A percentile compares a stretch with the other conserved stretches of the same genome.
These are phyloP conservation scores for Calliopsis andreniformis DNA, from an alignment of 1,140 invertebrate genomes.

Conservation along the genomic window DNA sequence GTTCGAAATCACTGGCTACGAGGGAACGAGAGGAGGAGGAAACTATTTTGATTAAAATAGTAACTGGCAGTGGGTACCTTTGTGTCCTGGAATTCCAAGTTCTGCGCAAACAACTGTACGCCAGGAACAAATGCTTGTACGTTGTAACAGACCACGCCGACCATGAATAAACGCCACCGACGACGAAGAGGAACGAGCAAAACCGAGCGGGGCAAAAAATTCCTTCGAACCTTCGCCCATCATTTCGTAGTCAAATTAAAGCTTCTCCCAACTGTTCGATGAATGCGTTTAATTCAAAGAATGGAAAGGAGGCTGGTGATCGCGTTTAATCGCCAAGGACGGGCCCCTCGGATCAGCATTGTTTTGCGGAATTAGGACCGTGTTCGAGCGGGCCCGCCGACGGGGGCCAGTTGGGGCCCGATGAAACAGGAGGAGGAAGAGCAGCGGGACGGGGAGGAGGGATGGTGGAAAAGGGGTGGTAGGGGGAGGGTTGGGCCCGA, in stretches of 20 bases:
- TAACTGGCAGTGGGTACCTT: no score
- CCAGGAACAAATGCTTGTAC: no score
- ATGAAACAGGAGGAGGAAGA: slow-evolving; percentile 53
- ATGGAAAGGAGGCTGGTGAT: slow-evolving; percentile 38
- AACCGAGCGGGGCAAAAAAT: slow-evolving; percentile 18
- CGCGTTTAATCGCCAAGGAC: slow-evolving; percentile 66
- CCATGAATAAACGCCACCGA: neutral
- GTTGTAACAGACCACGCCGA: neutral
- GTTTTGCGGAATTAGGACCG: slow-evolving; percentile 74
- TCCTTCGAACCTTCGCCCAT: neutral
- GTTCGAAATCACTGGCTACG: no score
- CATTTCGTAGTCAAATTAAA: slow-evolving; percentile 45
- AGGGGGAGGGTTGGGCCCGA: no score
- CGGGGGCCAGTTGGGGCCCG: slow-evolving; percentile 26
- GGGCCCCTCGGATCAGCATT: slow-evolving; percentile 67
- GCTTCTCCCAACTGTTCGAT: slow-evolving; percentile 29
- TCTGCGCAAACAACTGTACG: no score
- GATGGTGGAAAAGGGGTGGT: no score
- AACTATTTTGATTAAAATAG: no score
- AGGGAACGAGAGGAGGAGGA: no score
- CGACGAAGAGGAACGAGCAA: neutral
- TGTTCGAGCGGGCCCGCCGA: slow-evolving; percentile 58
- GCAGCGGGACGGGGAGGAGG: no score
- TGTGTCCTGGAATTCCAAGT: no score
- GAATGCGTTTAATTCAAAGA: slow-evolving; percentile 39